Base-by-base conservation (phyloP, 92 coral and sea anemone genomes). In the Porites cylindrica region DNA sequence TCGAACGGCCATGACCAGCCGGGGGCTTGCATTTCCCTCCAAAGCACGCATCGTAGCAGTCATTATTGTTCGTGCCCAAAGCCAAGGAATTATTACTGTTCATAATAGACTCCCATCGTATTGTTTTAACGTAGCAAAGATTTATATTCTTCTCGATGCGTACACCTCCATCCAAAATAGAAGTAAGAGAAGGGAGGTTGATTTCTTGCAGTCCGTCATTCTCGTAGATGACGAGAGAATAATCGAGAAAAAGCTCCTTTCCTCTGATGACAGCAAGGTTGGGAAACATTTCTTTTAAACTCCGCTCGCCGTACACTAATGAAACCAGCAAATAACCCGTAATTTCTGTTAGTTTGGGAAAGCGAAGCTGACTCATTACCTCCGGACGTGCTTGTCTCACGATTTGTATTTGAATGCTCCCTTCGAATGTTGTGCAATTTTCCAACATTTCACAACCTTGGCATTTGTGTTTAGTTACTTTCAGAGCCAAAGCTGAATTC, bases 221-320 rank as follows among this genome's bases (percentile, higher is more conserved):
- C 85, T 83, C 90, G 77, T 97, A 97, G 51, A 97, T 90, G 18
- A 97, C 98, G 3, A 97, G 90, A 11, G 99, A 88, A 85, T 97
- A 97, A 60, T 92, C 98, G 18, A 93, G 95, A 75, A 97, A 97
- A 12, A 95, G 66, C 18, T 83, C 86, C 50, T 91, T 72, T 8
- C 99, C 99, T 13, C 96, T 97, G 26, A 97, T 97, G 17, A 97
- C 99, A 7, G 98, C 96, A 32, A 97, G 92, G 67, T 93, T 97
- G 2, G 99, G 99, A 61, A 97, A 93, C 75, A 97, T 89, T 10
- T 88, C 91, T 54, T 90, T 92, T 17, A 97, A 75, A 79, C 95
- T 96, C n/a, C 84, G 88, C 51, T 71, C 79, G 63, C 80, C 73
- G 56, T 88, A 84, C 53, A 97, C 66, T 72, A 95, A 83, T 62